Evolutionary conservation across 2,888 invertebrate genomes (phyloP).

Genomic region (Ommatoiulus sabulosus): DNA sequence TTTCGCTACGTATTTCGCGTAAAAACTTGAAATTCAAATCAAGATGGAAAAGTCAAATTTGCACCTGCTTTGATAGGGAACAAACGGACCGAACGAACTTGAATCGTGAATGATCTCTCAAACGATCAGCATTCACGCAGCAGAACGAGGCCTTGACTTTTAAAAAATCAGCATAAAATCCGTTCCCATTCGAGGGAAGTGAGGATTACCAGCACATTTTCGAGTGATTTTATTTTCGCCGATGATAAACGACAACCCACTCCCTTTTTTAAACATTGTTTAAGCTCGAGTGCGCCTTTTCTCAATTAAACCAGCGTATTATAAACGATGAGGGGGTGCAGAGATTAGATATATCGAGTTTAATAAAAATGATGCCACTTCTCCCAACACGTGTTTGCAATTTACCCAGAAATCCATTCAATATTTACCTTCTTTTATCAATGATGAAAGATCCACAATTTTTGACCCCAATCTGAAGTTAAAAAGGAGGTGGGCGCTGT

Average conservation of each 20-base stretch:
- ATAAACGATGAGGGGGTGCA: background rate
- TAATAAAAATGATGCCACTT: constrained; percentile 28
- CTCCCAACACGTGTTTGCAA: background rate
- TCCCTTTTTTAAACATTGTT: background rate
- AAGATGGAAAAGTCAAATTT: too few species aligned
- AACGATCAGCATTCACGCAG: background rate
- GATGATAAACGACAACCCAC: background rate
- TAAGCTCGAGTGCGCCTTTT: background rate
- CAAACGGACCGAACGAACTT: background rate
- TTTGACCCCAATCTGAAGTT: background rate
- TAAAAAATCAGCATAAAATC: background rate
- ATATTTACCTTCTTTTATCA: background rate
- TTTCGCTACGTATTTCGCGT: too few species aligned
- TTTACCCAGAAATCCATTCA: background rate
- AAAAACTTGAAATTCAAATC: too few species aligned
- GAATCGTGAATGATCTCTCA: background rate
- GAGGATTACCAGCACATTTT: constrained; percentile 22
- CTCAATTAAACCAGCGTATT: background rate
- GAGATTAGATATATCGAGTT: background rate
- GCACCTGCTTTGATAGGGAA: too few species aligned
- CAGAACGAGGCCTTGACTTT: constrained; percentile 25
- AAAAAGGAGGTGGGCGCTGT: background rate
- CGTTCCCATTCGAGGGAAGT: background rate
- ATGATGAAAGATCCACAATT: constrained; percentile 24
- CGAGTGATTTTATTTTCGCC: background rate